These are phyloP conservation scores for Micrasema longulum DNA, from an alignment of 1,140 invertebrate genomes.

Conservation along the genomic window DNA sequence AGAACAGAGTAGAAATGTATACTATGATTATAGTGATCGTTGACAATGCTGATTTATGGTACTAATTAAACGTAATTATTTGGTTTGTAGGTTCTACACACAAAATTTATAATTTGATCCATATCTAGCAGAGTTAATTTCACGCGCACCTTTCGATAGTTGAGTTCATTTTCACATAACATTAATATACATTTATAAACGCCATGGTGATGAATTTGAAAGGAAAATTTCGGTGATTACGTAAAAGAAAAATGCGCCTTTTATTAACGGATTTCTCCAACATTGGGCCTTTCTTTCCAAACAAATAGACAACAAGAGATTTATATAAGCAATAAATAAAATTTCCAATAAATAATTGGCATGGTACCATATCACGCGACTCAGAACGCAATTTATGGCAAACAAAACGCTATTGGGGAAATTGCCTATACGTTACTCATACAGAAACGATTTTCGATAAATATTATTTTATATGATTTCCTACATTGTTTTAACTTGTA, in stretches of 20 bases:
- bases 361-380: conserved; percentile 46
- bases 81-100: conserved; percentile 45
- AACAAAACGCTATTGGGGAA: conserved; percentile 39
- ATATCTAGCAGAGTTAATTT: conserved; percentile 33
- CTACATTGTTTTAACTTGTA: too few species aligned
- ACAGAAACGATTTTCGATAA: neutral
- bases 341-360: conserved; percentile 46
- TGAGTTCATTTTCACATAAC: conserved; percentile 37
- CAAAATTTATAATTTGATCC: conserved; percentile 48
- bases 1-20: conserved; percentile 19
- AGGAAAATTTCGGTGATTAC: conserved; percentile 31
- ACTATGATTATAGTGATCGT: conserved; percentile 46
- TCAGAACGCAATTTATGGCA: conserved; percentile 37
- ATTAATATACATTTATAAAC: conserved; percentile 11
- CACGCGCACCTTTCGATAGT: conserved; percentile 44
- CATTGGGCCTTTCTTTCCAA: conserved; percentile 2
- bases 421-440: conserved; percentile 32
- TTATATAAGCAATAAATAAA: conserved; percentile 47
- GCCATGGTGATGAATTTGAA: conserved; percentile 20
- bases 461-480: too few species aligned
- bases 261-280: neutral
- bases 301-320: conserved; percentile 41
- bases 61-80: conserved; percentile 52
- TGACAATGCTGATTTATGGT: conserved; percentile 53
- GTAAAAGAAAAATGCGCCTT: conserved; percentile 8